Evolutionary conservation across 2,113 vertebrate genomes (phyloP).

Genomic region (Chauna torquata): DNA sequence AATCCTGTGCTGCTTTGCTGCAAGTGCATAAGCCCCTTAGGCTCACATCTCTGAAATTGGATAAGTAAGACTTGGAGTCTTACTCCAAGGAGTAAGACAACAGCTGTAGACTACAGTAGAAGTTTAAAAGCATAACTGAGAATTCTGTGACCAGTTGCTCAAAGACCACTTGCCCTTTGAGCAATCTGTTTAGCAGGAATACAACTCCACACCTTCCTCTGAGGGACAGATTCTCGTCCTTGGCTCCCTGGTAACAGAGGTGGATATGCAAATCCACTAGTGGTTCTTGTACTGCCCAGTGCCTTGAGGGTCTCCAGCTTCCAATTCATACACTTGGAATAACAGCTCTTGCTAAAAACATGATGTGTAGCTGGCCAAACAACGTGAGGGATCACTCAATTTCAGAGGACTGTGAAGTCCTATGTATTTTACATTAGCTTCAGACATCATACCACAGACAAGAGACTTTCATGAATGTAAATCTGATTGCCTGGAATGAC

Average conservation of each 20-base stretch:
- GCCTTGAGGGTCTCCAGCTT: conserved; percentile 1
- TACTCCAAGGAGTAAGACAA: background rate
- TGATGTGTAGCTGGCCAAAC: rapidly evolving
- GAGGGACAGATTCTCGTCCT: background rate
- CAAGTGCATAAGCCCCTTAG: background rate
- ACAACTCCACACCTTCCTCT: background rate
- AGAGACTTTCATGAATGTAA: background rate
- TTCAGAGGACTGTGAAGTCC: background rate
- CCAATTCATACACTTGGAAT: background rate
- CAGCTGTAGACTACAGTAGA: background rate
- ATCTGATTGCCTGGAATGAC: conserved; percentile 33
- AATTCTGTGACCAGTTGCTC: background rate
- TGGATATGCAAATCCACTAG: conserved; percentile 36
- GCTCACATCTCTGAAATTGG: background rate
- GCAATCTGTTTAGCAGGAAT: background rate
- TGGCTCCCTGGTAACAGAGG: conserved; percentile 13
- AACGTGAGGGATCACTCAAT: background rate
- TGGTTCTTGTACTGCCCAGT: background rate
- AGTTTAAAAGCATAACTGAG: background rate
- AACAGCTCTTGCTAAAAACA: background rate
- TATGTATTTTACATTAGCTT: background rate
- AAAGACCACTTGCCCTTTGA: background rate
- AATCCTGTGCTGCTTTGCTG: background rate
- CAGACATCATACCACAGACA: background rate
- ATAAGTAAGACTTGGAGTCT: too few relatives aligned